Evolutionary conservation across 1,140 invertebrate species (phyloP), one percentile per base, ranked within the genome.

Genomic region (Drusus annulatus): DNA sequence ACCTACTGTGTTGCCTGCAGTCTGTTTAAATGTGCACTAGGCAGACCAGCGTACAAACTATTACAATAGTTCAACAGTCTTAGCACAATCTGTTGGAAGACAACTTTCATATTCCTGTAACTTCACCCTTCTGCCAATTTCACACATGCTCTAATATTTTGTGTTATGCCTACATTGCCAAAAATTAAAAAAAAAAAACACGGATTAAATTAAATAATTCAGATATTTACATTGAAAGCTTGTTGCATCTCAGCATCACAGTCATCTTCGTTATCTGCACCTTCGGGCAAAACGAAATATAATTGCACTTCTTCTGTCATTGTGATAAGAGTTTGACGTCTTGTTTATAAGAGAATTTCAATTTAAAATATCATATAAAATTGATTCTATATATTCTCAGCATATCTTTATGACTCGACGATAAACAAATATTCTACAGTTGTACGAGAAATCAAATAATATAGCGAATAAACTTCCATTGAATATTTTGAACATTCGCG

Each of bases 231-330:
- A 16, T 85, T 85, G 83, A 86, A 90, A 45, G 89, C 88, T 6
- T 88, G 84, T 77, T 87, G 86, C 88, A 90, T 89, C 63, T 90
- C 88, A 54, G 86, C 86, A 31, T 86, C 85, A 82, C 88, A 89
- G 52, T 89, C 87, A 86, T 88, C 85, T 84, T 88, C 87, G 84
- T 58, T 82, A 23, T 78, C 74, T 75, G 84, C 87, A 69, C 85
- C 81, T 62, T 84, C 84, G 15, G 88, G 88, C 78, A 90, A 87
- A 28, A 90, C 87, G 84, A 90, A 90, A n/a, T 85, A 87, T 62
- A 89, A 86, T 84, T 86, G 87, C 75, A 90, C 87, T 80, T 88
- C 87, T 80, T 88, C 87, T 62, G 87, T 86, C 73, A 79, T 79
- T 5, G 58, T 79, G 60, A 45, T 45, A 45, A 45, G 36, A 45